Conservation (phyloP, 1,140 invertebrate species). For the Cotesia chilonis region DNA sequence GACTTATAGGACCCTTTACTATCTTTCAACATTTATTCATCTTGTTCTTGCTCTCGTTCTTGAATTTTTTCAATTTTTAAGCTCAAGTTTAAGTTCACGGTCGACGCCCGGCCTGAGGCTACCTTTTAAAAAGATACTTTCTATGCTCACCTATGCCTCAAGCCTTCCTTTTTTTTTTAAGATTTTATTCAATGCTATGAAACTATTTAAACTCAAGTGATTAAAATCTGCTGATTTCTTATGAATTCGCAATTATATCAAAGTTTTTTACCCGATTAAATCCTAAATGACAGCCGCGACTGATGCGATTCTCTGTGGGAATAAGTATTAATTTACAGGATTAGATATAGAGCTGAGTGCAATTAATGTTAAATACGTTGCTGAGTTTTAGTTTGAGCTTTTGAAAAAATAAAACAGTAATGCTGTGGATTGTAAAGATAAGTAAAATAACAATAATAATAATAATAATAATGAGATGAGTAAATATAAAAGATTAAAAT, state of each 20-base stretch:
- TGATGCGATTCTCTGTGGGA: too few species aligned
- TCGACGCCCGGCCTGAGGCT: constrained; percentile 23
- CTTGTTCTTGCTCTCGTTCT: constrained; percentile 12
- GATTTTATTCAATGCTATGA: too few species aligned
- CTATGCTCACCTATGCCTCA: constrained; percentile 12
- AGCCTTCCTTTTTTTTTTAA: not conserved
- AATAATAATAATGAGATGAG: too few species aligned
- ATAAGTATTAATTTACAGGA: too few species aligned
- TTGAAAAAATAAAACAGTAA: too few species aligned
- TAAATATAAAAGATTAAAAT: not conserved
- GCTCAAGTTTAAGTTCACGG: constrained; percentile 18
- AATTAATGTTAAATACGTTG: too few species aligned
- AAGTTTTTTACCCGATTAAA: not conserved
- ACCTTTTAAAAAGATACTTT: constrained; percentile 20
- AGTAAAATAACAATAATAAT: not conserved
- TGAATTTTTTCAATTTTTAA: not conserved
- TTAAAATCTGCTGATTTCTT: too few species aligned
- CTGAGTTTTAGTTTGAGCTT: too few species aligned
- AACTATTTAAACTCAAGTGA: too few species aligned
- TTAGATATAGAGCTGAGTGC: too few species aligned
- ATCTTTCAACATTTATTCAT: constrained; percentile 7
- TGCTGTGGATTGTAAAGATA: not conserved
- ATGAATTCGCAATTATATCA: too few species aligned
- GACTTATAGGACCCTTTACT: not conserved
- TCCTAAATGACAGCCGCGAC: not conserved